Conservation (phyloP, 2,888 invertebrate species). For the Endomychus coccineus region DNA sequence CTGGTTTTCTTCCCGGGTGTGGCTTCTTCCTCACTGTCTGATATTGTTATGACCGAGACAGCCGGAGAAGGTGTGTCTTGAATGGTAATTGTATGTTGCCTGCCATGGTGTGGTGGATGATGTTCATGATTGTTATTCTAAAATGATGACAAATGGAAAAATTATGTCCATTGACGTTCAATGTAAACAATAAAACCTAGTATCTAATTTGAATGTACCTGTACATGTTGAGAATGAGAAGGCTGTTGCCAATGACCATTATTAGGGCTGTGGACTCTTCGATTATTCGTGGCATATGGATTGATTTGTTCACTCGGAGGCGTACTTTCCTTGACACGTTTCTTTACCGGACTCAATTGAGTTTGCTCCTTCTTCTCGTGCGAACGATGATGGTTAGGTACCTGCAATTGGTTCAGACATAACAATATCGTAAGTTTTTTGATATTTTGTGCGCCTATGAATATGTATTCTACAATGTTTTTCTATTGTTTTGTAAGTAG, state of each 20-base stretch:
- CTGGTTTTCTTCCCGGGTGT: slow-evolving; percentile 34
- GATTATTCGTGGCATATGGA: slow-evolving; percentile 25
- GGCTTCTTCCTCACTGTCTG: slow-evolving; percentile 86
- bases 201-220: too few species aligned
- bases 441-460: too few species aligned
- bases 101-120: slow-evolving; percentile 26
- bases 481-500: too few species aligned
- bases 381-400: slow-evolving; percentile 41
- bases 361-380: slow-evolving; percentile 78
- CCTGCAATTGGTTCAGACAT: too few species aligned
- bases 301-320: slow-evolving; percentile 58
- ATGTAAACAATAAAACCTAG: too few species aligned
- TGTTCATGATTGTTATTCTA: slow-evolving; percentile 16
- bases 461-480: too few species aligned
- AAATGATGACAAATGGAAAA: too few species aligned
- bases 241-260: slow-evolving; percentile 44
- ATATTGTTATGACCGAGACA: slow-evolving; percentile 91
- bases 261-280: slow-evolving; percentile 37
- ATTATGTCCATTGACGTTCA: too few species aligned
- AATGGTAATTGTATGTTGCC: slow-evolving; percentile 87
- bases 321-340: slow-evolving; percentile 92
- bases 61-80: slow-evolving; percentile 93
- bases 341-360: slow-evolving; percentile 93
- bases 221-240: slow-evolving; percentile 28
- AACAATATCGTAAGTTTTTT: too few species aligned